These are phyloP conservation scores for Actias luna DNA, from an alignment of 2,888 invertebrate genomes.

Conservation along the genomic window DNA sequence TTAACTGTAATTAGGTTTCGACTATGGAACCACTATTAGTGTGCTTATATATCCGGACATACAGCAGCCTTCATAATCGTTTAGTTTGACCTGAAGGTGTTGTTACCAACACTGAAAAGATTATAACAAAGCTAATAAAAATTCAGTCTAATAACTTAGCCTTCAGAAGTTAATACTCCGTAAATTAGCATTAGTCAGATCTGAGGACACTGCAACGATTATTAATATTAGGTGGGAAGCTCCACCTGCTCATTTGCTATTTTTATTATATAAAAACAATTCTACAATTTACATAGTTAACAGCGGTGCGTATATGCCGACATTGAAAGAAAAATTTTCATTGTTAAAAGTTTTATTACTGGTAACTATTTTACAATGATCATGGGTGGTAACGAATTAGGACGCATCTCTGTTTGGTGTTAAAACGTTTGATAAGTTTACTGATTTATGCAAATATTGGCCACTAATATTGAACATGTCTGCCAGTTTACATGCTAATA, in stretches of 20 bases:
- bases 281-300: not conserved
- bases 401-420: slow-evolving; percentile 65
- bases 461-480: slow-evolving; percentile 66
- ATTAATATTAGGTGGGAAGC: too few species aligned
- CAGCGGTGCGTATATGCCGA: not conserved
- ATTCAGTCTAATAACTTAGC: too few species aligned
- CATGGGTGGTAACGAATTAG: slow-evolving; percentile 47
- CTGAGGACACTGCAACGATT: too few species aligned
- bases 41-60: too few species aligned
- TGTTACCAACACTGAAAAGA: too few species aligned
- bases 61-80: too few species aligned
- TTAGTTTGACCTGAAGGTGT: too few species aligned
- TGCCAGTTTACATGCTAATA: slow-evolving; percentile 58
- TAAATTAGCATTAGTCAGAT: too few species aligned
- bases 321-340: not conserved
- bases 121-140: too few species aligned
- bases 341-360: slow-evolving; percentile 9
- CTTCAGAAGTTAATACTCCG: too few species aligned
- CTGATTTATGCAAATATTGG: slow-evolving; percentile 70
- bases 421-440: slow-evolving; percentile 70
- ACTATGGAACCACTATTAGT: too few species aligned
- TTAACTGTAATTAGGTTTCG: too few species aligned
- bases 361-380: slow-evolving; percentile 2
- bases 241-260: not conserved
- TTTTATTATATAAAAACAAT: not conserved